A percentile compares a stretch with the other conserved stretches of the same genome.
Conservation (phyloP, 2,888 invertebrate species). For the Agrochola circellaris region DNA sequence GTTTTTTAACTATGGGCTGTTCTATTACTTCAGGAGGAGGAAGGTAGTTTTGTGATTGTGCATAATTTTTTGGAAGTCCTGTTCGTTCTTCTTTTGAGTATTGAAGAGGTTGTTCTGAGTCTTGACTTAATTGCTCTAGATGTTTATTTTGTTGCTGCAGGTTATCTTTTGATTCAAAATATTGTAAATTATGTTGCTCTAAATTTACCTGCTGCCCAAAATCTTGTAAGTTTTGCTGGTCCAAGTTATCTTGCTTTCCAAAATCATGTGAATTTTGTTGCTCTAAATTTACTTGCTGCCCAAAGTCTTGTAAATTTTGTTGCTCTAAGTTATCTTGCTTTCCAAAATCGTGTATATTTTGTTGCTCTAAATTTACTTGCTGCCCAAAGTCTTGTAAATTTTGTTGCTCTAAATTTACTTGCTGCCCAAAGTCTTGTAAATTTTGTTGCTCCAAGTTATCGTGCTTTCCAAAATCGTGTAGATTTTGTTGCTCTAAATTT, state of each 20-base stretch:
- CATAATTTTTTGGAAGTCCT: constrained; percentile 22
- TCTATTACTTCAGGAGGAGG: constrained; percentile 32
- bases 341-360: constrained; percentile 26
- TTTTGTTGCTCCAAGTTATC: constrained; percentile 30
- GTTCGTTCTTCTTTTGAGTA: constrained; percentile 40
- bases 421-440: constrained; percentile 5
- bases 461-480: constrained; percentile 12
- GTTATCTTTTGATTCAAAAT: background rate
- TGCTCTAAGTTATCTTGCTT: constrained; percentile 47
- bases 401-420: constrained; percentile 23
- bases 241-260: background rate
- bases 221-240: constrained; percentile 30
- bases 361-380: constrained; percentile 24
- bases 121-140: constrained; percentile 39
- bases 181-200: constrained; percentile 34
- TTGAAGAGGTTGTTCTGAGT: constrained; percentile 23
- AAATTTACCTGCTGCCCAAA: constrained; percentile 17
- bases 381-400: constrained; percentile 19
- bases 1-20: constrained; percentile 33
- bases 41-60: constrained; percentile 5
- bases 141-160: constrained; percentile 53
- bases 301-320: constrained; percentile 45
- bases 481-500: constrained; percentile 51
- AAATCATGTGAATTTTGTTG: constrained; percentile 31
- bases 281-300: background rate